These are phyloP conservation scores for Sebastes nivosus DNA, from an alignment of 2,797 vertebrate species.

Conservation along the genomic window DNA sequence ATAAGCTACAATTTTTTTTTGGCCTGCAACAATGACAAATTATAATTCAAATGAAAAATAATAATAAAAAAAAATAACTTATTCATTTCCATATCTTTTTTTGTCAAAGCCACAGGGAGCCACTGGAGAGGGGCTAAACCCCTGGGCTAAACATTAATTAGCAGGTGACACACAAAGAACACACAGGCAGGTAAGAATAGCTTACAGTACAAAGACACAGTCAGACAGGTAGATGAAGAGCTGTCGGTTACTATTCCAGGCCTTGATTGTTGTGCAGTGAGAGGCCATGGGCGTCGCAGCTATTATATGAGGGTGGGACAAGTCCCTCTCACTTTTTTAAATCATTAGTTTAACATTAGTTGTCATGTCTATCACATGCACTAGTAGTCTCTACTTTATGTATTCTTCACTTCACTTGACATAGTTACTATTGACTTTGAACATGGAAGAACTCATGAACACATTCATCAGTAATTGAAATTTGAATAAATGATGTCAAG, in stretches of 20 bases:
- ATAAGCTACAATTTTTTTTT: too few relatives aligned
- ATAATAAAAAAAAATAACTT: neutral
- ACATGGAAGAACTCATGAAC: neutral
- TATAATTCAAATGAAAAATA: neutral
- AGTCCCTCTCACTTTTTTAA: neutral
- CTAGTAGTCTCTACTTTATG: neutral
- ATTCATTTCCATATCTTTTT: too few relatives aligned
- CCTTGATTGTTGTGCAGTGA: neutral
- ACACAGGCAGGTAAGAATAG: neutral
- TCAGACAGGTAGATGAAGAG: neutral
- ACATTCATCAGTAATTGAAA: neutral
- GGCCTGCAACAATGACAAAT: neutral
- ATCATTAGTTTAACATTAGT: neutral
- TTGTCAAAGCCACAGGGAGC: too few relatives aligned
- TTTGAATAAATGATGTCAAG: neutral
- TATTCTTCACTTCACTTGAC: neutral
- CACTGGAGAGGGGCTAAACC: too few relatives aligned
- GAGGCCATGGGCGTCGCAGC: neutral
- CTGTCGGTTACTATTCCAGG: neutral
- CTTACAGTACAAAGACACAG: neutral
- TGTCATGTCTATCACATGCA: too few relatives aligned
- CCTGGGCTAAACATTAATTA: neutral
- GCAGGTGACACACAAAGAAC: neutral
- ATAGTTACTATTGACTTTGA: neutral
- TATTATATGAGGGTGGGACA: neutral